Evolutionary conservation across 2,113 vertebrate genomes (phyloP), one percentile per base, ranked within the genome.

Genomic region (Paedocypris sp.): DNA sequence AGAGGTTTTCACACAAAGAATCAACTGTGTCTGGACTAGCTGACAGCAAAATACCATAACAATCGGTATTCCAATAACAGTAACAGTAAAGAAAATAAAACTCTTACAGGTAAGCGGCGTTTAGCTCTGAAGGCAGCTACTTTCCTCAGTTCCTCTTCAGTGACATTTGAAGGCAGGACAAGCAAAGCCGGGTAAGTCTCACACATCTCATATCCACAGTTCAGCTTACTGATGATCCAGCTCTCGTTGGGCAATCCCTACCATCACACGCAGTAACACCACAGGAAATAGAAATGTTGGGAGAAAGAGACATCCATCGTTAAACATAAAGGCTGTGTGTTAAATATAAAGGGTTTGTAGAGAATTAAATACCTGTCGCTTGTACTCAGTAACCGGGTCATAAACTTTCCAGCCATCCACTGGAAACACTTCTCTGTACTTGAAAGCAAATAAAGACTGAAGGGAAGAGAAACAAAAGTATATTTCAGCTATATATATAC

Each of bases 241-340:
- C 93, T 97, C 74, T 98, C 95, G 46, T 98, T 98, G 4, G 95
- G 95, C 38, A 98, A 83, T 36, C 95, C 91, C 95, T 98, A 73
- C 9, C 13, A 19, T 18, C 36, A 36, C n/a, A 28, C 42, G 26
- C 25, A 32, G 38, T 13, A 53, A 7, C 12, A 5, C 57, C 9
- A 33, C 26, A 42, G 9, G 23, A 6, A 36, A 11, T 15, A 13
- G 16, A 22, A 15, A n/a, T n/a, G n/a, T n/a, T n/a, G n/a, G n/a
- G n/a, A n/a, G n/a, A n/a, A n/a, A n/a, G n/a, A n/a, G n/a, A n/a
- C n/a, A n/a, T n/a, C n/a, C n/a, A n/a, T n/a, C n/a, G n/a, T n/a
- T n/a, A n/a, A n/a, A n/a, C n/a, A n/a, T n/a, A n/a, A n/a, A n/a
- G n/a, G n/a, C n/a, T n/a, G n/a, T n/a, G n/a, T n/a, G n/a, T n/a